A percentile compares a stretch with the other conserved stretches of the same genome.
phyloP scores from a whole-genome alignment of 1,140 invertebrate species.

The Conus betulinus region DNA sequence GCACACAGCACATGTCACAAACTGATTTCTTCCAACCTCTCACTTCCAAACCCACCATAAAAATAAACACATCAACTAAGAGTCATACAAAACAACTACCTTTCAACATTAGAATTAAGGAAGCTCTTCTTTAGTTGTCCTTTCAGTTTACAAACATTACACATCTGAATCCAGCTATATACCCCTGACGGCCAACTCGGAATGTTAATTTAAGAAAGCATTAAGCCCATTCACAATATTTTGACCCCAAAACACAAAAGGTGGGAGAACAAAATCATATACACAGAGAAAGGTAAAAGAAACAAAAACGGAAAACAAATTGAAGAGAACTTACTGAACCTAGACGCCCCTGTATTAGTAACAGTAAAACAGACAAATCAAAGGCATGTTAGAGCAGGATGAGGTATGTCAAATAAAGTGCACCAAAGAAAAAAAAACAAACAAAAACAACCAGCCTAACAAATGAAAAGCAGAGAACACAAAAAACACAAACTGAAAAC shows the following conservation, averaged over 20 bases:
- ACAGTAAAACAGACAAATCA: slow-evolving; percentile 2
- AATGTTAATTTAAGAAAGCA: not conserved
- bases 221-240: not conserved
- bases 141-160: not conserved
- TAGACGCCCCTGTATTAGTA: not conserved
- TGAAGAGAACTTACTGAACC: not conserved
- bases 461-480: not conserved
- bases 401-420: not conserved
- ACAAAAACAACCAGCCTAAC: not conserved
- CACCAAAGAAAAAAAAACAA: not conserved
- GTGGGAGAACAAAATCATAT: not conserved
- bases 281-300: not conserved
- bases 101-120: not conserved
- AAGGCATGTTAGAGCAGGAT: not conserved
- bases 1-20: not conserved
- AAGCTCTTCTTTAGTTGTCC: not conserved
- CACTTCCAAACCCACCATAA: not conserved
- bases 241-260: not conserved
- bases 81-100: not conserved
- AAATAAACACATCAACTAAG: not conserved
- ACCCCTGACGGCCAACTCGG: not conserved
- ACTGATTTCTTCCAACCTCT: not conserved
- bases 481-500: not conserved
- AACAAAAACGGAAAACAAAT: not conserved
- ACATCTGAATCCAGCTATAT: not conserved